A percentile compares a stretch with the other conserved stretches of the same genome.
Conservation (phyloP, 2,113 vertebrate genomes). For the Odontophorus gujanensis region DNA sequence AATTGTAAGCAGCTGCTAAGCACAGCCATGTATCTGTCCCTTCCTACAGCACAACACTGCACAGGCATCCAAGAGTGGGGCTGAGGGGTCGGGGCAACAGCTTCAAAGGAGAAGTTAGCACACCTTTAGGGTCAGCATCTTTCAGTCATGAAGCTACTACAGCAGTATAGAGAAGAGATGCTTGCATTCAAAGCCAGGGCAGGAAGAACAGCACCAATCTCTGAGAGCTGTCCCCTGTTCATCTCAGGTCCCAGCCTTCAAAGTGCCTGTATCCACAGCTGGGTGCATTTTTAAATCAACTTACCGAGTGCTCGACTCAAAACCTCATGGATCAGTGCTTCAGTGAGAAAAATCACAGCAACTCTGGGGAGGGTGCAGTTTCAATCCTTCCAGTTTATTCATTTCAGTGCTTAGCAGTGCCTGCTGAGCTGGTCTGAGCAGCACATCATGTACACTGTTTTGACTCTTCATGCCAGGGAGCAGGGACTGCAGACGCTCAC, state of each 20-base stretch:
- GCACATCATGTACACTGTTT: background rate
- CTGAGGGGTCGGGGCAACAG: background rate
- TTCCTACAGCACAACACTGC: background rate
- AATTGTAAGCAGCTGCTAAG: background rate
- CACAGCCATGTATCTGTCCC: background rate
- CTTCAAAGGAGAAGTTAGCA: background rate
- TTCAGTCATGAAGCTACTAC: background rate
- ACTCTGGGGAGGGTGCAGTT: accelerated
- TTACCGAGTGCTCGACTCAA: background rate
- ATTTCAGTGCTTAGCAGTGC: background rate
- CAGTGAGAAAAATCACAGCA: background rate
- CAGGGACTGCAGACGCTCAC: background rate
- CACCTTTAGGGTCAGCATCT: background rate
- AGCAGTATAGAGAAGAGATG: background rate
- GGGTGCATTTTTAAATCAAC: background rate
- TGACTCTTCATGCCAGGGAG: background rate
- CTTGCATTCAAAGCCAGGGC: background rate
- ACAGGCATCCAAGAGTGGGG: background rate
- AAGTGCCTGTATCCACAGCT: background rate
- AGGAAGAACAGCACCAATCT: background rate
- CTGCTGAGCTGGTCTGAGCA: background rate
- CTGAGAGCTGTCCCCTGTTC: background rate
- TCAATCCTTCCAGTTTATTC: background rate
- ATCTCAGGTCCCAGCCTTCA: background rate
- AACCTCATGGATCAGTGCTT: background rate